These are phyloP conservation scores for Drosophila sucinea DNA, from an alignment of 1,140 invertebrate genomes.

Conservation along the genomic window DNA sequence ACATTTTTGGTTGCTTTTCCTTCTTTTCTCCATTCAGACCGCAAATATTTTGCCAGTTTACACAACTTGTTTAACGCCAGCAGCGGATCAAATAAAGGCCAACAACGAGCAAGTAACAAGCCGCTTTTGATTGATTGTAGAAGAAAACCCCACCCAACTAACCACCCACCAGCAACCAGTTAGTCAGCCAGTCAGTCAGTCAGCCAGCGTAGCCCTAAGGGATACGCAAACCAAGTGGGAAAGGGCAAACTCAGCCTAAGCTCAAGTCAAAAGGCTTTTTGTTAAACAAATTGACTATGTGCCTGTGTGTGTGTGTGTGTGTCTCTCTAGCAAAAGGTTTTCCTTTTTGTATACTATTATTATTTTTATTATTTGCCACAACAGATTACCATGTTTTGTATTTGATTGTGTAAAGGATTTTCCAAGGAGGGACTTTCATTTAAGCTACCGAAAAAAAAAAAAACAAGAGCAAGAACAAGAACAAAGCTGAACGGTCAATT, in stretches of 20 bases:
- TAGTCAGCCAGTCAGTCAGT: neutral
- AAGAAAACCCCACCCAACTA: conserved; percentile 22
- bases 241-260: conserved; percentile 26
- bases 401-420: conserved; percentile 54
- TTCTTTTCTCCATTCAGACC: conserved; percentile 8
- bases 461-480: too few relatives aligned
- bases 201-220: neutral
- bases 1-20: conserved; percentile 8
- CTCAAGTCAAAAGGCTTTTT: conserved; percentile 77
- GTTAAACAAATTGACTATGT: conserved; percentile 73
- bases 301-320: conserved; percentile 37
- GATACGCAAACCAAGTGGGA: neutral
- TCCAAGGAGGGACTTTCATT: conserved; percentile 30
- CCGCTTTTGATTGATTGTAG: conserved; percentile 71
- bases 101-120: conserved; percentile 51
- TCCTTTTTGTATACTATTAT: conserved; percentile 13
- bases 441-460: neutral
- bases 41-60: conserved; percentile 73
- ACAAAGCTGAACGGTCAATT: neutral
- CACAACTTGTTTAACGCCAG: conserved; percentile 69
- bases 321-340: conserved; percentile 33
- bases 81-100: conserved; percentile 37
- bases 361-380: conserved; percentile 21
- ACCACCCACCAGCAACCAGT: conserved; percentile 9
- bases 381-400: conserved; percentile 50